A percentile compares a stretch with the other conserved stretches of the same genome.
Evolutionary conservation across 2,888 invertebrate species (phyloP).

Genomic region (Habrosyne pyritoides): DNA sequence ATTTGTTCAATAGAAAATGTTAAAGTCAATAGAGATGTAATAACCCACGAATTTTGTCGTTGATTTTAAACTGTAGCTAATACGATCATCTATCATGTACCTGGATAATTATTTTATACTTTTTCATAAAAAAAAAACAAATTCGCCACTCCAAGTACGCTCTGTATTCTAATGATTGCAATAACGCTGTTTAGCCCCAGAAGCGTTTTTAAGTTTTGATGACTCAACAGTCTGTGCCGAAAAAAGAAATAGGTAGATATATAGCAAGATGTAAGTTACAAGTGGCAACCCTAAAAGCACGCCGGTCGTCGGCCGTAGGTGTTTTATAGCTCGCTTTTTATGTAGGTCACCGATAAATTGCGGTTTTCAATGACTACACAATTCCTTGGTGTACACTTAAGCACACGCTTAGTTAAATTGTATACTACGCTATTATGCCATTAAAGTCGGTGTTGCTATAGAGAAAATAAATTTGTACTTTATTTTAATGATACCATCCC

Average conservation of each 20-base stretch:
- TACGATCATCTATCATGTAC: no score
- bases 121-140: no score
- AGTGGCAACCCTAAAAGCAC: slow-evolving; percentile 2
- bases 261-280: background rate
- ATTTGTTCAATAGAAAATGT: no score
- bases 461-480: slow-evolving; percentile 1
- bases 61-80: no score
- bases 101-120: no score
- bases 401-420: slow-evolving; percentile 1
- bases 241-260: background rate
- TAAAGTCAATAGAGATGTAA: no score
- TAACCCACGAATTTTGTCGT: no score
- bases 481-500: background rate
- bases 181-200: no score
- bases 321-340: slow-evolving; percentile 35
- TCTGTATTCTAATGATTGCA: no score
- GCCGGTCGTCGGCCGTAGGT: slow-evolving; percentile 27
- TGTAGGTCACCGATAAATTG: slow-evolving; percentile 45
- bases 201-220: no score
- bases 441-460: slow-evolving; percentile 1
- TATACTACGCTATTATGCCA: background rate
- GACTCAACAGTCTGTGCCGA: background rate
- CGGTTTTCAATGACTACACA: slow-evolving; percentile 22
- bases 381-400: slow-evolving; percentile 5
- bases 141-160: no score